These are phyloP conservation scores for Zosterops hypoxanthus DNA, from an alignment of 2,113 vertebrate genomes.

Conservation along the genomic window DNA sequence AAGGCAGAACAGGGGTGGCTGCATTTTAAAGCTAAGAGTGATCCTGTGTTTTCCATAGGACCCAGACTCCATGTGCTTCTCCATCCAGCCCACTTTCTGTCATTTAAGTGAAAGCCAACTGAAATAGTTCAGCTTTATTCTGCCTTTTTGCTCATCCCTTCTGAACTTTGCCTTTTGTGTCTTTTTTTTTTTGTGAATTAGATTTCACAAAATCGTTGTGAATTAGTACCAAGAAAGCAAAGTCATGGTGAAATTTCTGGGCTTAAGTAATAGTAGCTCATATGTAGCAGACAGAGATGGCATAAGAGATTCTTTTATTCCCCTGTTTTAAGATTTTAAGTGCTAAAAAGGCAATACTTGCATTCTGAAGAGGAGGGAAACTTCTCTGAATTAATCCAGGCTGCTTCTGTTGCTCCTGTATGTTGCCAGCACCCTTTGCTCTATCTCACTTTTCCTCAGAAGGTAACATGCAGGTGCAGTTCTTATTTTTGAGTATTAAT, in stretches of 20 bases:
- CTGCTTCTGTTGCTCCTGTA: not conserved
- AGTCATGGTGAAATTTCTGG: not conserved
- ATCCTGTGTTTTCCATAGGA: not conserved
- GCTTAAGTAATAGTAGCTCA: not conserved
- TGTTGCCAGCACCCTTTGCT: not conserved
- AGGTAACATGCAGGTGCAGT: accelerated
- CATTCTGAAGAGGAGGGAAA: not conserved
- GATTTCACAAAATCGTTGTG: not conserved
- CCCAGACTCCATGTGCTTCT: not conserved
- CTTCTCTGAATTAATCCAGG: not conserved
- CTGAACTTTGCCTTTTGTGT: not conserved
- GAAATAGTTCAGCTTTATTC: not conserved
- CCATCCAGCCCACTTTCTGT: not conserved
- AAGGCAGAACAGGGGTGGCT: not conserved
- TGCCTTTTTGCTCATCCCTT: not conserved
- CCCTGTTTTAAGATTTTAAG: not conserved
- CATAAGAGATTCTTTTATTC: not conserved
- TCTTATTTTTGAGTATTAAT: not conserved
- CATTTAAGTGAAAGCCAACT: not conserved
- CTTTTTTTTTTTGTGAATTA: not conserved
- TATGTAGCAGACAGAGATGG: not conserved
- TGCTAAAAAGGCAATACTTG: not conserved
- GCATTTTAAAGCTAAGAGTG: not conserved
- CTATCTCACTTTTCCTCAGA: not conserved
- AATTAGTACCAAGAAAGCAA: not conserved